Evolutionary conservation across 2,113 vertebrate genomes (phyloP), one percentile per base, ranked within the genome.

Genomic region (Malurus melanocephalus): DNA sequence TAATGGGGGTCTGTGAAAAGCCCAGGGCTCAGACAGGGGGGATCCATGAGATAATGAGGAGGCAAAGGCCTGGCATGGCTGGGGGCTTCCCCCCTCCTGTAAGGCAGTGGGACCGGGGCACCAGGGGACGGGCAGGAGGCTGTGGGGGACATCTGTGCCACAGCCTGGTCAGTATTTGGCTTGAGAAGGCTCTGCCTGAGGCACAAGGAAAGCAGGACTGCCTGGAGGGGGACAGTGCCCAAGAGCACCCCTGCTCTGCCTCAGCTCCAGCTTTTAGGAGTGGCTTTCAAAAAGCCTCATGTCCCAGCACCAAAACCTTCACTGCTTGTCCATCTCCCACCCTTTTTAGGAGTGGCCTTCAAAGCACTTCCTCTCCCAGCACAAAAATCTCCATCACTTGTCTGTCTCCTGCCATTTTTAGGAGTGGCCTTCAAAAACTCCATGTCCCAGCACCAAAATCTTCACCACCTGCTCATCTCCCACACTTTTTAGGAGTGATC

Each of bases 31-130:
- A 92, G 90, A 92, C 3, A 0, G 82, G 88, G 71, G 80, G 33
- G 53, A 95, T 82, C 88, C 88, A 97, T 97, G 96, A 97, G 96
- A 94, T 97, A 97, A 97, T 96, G 97, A 97, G 92, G 86, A 71
- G 62, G 94, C 55, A 90, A 90, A 93, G 78, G 35, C 65, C 52
- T 73, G 2, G 1, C 77, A 28, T 9, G 55, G 71, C 78, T 5
- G 1, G 53, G 57, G 65, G 53, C 45, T 68, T 48, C 42, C 59
- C 61, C 30, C 9, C 40, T 52, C 69, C 55, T 1, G 0, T 40
- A 46, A 72, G 56, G 59, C 9, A 4, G 43, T 3, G 0, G 42
- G 57, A 48, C 9, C 0, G 1, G 51, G 57, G 32, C 5, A 0
- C 1, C 9, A 32, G 35, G 42, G 45, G 28, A 53, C 0, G 0